These are phyloP conservation scores for Coelopa frigida DNA, from an alignment of 1,140 invertebrate species.

Conservation along the genomic window DNA sequence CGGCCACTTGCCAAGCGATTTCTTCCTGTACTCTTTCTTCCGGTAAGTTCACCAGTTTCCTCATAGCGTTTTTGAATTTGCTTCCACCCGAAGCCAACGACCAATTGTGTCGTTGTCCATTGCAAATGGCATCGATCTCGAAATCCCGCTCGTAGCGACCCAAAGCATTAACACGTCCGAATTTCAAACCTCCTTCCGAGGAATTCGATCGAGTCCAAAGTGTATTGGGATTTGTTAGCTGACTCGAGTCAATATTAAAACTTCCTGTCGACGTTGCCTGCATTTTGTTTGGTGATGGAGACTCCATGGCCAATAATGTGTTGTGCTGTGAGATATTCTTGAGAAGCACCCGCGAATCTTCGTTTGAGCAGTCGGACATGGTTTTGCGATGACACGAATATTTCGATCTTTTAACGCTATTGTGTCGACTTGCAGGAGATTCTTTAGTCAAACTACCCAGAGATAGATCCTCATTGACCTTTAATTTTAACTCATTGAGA, in stretches of 20 bases:
- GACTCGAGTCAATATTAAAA: conserved; percentile 72
- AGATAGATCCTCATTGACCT: conserved; percentile 14
- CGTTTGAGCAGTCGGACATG: conserved; percentile 67
- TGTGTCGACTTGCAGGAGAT: not conserved
- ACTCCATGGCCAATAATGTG: conserved; percentile 61
- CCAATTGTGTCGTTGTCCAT: conserved; percentile 47
- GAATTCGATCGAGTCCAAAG: conserved; percentile 60
- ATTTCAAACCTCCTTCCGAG: conserved; percentile 58
- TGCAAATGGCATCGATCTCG: conserved; percentile 63
- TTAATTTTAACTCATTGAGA: conserved; percentile 71
- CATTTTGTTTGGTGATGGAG: conserved; percentile 1
- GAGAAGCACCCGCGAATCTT: conserved; percentile 34
- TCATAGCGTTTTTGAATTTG: conserved; percentile 60
- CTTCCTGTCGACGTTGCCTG: conserved; percentile 56
- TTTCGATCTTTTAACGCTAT: conserved; percentile 41
- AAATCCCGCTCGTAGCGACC: conserved; percentile 85
- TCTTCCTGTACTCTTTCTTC: conserved; percentile 86
- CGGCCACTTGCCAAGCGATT: conserved; percentile 88
- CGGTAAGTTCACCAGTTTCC: conserved; percentile 68
- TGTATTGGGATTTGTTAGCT: conserved; percentile 74
- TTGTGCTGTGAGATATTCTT: conserved; percentile 50
- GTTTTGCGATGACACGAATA: conserved; percentile 53
- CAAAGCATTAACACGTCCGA: conserved; percentile 76
- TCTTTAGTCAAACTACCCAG: not conserved
- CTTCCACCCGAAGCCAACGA: conserved; percentile 22